Conservation (phyloP, 2,888 invertebrate species). For the Rhyacophila evoluta region DNA sequence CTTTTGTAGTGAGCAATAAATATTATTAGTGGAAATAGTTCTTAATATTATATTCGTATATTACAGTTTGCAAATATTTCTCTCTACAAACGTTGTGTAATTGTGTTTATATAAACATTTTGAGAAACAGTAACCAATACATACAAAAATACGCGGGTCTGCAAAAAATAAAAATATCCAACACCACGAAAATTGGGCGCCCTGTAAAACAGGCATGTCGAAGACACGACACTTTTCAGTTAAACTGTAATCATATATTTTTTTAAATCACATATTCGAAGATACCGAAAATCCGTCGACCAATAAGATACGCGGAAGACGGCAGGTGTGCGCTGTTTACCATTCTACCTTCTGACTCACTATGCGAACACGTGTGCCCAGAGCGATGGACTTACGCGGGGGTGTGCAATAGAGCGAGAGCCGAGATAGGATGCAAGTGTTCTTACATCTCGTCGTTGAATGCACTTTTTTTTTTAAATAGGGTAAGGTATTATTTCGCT, state of each 20-base stretch:
- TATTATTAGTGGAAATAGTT: too few relatives aligned
- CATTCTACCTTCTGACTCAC: slow-evolving; percentile 56
- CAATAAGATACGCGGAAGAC: slow-evolving; percentile 67
- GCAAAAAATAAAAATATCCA: slow-evolving; percentile 31
- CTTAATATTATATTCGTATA: background rate
- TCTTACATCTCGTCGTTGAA: slow-evolving; percentile 67
- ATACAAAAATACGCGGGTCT: slow-evolving; percentile 27
- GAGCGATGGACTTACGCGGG: slow-evolving; percentile 65
- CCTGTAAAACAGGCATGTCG: slow-evolving; percentile 33
- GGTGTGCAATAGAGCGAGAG: slow-evolving; percentile 50
- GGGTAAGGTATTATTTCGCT: slow-evolving; percentile 70
- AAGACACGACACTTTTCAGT: slow-evolving; percentile 47
- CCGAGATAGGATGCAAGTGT: slow-evolving; percentile 60
- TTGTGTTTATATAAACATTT: background rate
- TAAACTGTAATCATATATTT: slow-evolving; percentile 51
- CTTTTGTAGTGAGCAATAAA: too few relatives aligned
- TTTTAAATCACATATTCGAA: slow-evolving; percentile 48
- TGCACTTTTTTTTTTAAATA: slow-evolving; percentile 71
- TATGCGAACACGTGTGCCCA: slow-evolving; percentile 70
- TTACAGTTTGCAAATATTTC: too few relatives aligned
- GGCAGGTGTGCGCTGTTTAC: slow-evolving; percentile 64
- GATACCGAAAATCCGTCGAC: slow-evolving; percentile 57
- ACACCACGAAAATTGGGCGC: slow-evolving; percentile 11
- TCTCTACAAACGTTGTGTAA: too few relatives aligned
- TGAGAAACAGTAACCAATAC: background rate